Percentiles rank a stretch among this genome's conserved stretches.
These are phyloP conservation scores for Neodiprion virginianus DNA, from an alignment of 1,140 invertebrate genomes.

Conservation along the genomic window DNA sequence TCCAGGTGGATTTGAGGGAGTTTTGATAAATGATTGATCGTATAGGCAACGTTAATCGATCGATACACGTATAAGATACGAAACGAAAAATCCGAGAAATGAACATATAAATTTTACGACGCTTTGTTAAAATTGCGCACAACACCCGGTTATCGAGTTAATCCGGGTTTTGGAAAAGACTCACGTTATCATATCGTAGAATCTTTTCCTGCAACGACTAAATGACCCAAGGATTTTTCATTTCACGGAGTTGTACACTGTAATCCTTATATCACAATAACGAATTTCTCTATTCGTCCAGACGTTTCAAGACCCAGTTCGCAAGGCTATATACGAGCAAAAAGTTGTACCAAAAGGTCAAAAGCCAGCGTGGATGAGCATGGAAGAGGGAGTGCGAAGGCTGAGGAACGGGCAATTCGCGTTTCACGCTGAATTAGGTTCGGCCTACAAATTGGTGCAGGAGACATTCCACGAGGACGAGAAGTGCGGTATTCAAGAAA, in stretches of 20 bases:
- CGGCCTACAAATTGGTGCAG: constrained; percentile 68
- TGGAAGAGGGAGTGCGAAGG: constrained; percentile 66
- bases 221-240: too few species aligned
- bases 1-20: not conserved
- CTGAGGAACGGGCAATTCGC: constrained; percentile 68
- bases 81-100: not conserved
- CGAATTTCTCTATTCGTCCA: constrained; percentile 42
- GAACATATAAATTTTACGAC: too few species aligned
- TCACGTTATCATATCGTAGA: too few species aligned
- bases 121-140: too few species aligned
- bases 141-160: too few species aligned
- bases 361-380: constrained; percentile 59
- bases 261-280: too few species aligned
- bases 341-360: constrained; percentile 66
- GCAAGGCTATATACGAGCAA: constrained; percentile 66
- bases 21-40: not conserved
- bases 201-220: too few species aligned
- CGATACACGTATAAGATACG: not conserved
- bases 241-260: too few species aligned
- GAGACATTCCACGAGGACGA: constrained; percentile 71
- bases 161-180: too few species aligned
- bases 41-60: too few species aligned
- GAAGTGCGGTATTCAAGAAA: constrained; percentile 71
- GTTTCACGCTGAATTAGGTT: constrained; percentile 69
- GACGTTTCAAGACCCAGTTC: constrained; percentile 66